A percentile compares a stretch with the other conserved stretches of the same genome.
These are phyloP conservation scores for Tachysurus vachellii DNA, from an alignment of 2,113 vertebrate genomes.

Conservation along the genomic window DNA sequence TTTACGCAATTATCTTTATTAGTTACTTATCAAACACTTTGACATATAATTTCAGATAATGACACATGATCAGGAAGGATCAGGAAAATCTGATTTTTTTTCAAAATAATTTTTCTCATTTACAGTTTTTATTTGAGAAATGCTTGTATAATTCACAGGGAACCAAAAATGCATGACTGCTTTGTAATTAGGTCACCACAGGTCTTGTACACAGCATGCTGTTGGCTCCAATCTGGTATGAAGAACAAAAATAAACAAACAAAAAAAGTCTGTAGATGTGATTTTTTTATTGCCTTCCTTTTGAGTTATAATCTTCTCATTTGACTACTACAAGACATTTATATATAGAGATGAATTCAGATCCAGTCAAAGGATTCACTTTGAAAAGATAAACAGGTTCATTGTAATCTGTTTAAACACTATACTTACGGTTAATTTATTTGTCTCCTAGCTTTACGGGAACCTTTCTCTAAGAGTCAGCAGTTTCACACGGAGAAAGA, in stretches of 20 bases:
- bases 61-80: too few relatives aligned
- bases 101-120: background rate
- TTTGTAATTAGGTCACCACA: background rate
- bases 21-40: background rate
- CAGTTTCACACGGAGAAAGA: background rate
- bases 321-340: background rate
- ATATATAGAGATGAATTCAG: background rate
- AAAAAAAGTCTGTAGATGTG: background rate
- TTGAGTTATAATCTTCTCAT: background rate
- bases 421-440: slow-evolving; percentile 15
- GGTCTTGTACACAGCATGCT: background rate
- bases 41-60: background rate
- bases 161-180: background rate
- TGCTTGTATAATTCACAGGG: background rate
- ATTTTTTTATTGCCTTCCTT: background rate
- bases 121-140: background rate
- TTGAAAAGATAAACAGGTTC: background rate
- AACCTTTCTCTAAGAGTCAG: slow-evolving; percentile 13
- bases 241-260: background rate
- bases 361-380: background rate
- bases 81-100: background rate
- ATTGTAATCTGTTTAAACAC: slow-evolving; percentile 10
- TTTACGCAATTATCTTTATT: background rate
- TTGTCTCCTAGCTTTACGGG: slow-evolving; percentile 1
- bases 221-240: background rate